Evolutionary conservation across 2,797 vertebrate genomes (phyloP).

Genomic region (Phoeniculus purpureus): DNA sequence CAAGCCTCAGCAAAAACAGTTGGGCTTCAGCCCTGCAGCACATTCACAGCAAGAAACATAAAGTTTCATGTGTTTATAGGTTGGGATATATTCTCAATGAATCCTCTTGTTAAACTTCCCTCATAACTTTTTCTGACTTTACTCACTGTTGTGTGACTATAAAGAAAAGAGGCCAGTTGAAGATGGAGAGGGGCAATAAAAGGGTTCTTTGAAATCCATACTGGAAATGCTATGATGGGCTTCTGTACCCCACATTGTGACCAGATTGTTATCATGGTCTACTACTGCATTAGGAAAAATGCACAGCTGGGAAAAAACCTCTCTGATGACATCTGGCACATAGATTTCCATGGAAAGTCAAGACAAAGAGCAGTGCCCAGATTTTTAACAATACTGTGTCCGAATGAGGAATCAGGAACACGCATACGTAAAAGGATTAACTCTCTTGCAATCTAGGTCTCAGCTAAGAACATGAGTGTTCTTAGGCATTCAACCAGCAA

Average conservation of each 20-base stretch:
- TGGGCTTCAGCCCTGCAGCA: neutral
- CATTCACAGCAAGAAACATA: neutral
- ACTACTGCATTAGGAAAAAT: slow-evolving; percentile 18
- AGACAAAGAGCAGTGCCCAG: slow-evolving; percentile 44
- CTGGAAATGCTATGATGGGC: neutral
- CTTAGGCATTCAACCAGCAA: slow-evolving; percentile 32
- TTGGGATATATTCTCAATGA: slow-evolving; percentile 8
- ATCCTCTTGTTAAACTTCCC: neutral
- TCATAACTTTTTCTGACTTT: slow-evolving; percentile 30
- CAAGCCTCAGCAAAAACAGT: slow-evolving; percentile 20
- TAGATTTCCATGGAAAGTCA: slow-evolving; percentile 35
- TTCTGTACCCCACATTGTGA: neutral
- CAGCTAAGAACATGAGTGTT: neutral
- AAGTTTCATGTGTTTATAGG: slow-evolving; percentile 7
- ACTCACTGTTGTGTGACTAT: neutral
- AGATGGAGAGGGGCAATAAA: neutral
- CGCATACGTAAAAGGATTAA: slow-evolving; percentile 40
- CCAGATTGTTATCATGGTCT: neutral
- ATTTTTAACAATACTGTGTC: slow-evolving; percentile 48
- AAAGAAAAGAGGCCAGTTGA: neutral
- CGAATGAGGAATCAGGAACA: neutral
- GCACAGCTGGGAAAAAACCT: slow-evolving; percentile 38
- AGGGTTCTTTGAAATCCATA: neutral
- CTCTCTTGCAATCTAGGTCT: slow-evolving; percentile 43
- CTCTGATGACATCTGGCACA: slow-evolving; percentile 48